phyloP scores from a whole-genome alignment of 2,797 vertebrate genomes.

The Enteromius trimaculatus region DNA sequence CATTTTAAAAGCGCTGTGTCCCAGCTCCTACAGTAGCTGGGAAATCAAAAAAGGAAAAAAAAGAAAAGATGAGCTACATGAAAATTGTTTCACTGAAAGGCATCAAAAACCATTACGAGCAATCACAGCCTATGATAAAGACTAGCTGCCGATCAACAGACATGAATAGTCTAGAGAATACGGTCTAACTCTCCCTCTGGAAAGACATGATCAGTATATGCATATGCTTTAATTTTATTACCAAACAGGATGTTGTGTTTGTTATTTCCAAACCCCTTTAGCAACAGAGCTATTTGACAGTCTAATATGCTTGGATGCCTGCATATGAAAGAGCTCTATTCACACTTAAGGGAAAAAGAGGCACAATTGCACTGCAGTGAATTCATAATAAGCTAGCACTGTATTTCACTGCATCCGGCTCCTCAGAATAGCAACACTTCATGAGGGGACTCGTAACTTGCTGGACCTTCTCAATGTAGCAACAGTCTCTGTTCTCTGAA shows the following conservation, averaged over 20 bases:
- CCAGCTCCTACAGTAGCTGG: neutral
- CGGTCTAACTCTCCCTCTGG: neutral
- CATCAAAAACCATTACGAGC: constrained; percentile 23
- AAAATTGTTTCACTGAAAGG: constrained; percentile 1
- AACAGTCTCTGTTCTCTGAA: neutral
- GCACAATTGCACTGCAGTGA: constrained; percentile 39
- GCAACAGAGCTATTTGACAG: constrained; percentile 29
- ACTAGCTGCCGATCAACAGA: constrained; percentile 22
- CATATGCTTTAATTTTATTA: constrained; percentile 30
- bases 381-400: constrained; percentile 35
- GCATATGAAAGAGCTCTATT: constrained; percentile 43
- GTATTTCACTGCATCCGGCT: constrained; percentile 14
- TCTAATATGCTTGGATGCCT: constrained; percentile 35
- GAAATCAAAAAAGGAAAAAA: neutral
- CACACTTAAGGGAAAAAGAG: constrained; percentile 33
- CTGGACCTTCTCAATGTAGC: neutral
- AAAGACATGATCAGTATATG: constrained; percentile 1
- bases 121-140: constrained; percentile 14
- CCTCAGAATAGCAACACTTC: constrained; percentile 37
- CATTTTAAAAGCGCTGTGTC: constrained; percentile 13
- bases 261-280: constrained; percentile 18
- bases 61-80: neutral
- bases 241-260: constrained; percentile 9
- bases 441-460: constrained; percentile 4
- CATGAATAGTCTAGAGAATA: too few species aligned